Conservation (phyloP, 2,113 vertebrate species). For the Blennius ocellaris region DNA sequence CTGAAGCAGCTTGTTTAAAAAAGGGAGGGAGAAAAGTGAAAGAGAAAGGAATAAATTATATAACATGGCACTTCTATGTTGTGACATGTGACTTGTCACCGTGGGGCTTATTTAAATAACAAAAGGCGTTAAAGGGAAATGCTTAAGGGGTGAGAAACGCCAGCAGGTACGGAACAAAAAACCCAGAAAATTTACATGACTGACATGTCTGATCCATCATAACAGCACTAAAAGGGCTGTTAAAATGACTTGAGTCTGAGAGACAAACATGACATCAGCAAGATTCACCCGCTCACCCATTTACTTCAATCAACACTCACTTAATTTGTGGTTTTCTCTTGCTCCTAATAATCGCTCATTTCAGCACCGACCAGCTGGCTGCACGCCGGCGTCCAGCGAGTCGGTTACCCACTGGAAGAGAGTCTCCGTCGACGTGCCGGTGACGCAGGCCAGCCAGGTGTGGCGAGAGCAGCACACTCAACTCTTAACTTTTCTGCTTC, state of each 20-base stretch:
- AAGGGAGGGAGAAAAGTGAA: background rate
- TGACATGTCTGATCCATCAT: background rate
- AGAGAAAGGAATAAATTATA: background rate
- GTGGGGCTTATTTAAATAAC: background rate
- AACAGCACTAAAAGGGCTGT: background rate
- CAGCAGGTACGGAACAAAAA: background rate
- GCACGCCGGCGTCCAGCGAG: constrained; percentile 23
- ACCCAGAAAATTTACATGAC: background rate
- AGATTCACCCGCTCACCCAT: constrained; percentile 42
- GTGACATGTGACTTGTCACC: background rate
- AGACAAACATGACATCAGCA: constrained; percentile 2
- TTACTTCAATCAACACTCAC: constrained; percentile 57
- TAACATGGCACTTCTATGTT: background rate
- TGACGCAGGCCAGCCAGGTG: constrained; percentile 64
- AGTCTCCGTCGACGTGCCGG: constrained; percentile 22
- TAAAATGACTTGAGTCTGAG: constrained; percentile 10
- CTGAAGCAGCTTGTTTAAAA: background rate
- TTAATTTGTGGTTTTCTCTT: constrained; percentile 58
- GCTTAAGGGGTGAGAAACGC: too few relatives aligned
- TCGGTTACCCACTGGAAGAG: constrained; percentile 28
- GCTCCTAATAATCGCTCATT: constrained; percentile 46
- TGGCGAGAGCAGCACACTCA: constrained; percentile 35
- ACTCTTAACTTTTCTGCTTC: too few relatives aligned
- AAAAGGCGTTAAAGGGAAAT: background rate
- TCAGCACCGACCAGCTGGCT: constrained; percentile 68